Conservation (phyloP, 1,140 invertebrate genomes). For the Drosophila santomea region DNA sequence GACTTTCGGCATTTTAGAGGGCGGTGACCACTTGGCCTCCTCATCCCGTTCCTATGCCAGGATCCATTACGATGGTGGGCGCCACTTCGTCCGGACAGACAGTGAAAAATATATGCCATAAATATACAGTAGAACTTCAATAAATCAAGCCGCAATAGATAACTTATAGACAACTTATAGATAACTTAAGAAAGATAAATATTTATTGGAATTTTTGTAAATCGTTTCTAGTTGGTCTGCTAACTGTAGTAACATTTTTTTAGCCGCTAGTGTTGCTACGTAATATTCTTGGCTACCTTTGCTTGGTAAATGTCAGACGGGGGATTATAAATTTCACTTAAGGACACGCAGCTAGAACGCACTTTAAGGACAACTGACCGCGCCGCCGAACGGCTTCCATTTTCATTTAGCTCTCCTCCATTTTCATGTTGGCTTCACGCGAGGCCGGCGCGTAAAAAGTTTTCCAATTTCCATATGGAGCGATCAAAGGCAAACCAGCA, state of each 20-base stretch:
- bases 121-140: constrained; percentile 26
- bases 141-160: neutral
- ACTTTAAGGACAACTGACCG: constrained; percentile 62
- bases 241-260: neutral
- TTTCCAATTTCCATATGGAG: constrained; percentile 79
- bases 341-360: constrained; percentile 46
- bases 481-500: constrained; percentile 62
- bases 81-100: constrained; percentile 60
- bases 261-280: neutral
- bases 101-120: constrained; percentile 44
- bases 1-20: constrained; percentile 48
- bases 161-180: neutral
- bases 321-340: constrained; percentile 11
- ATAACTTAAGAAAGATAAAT: too few relatives aligned
- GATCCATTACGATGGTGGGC: constrained; percentile 71
- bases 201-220: neutral
- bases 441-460: constrained; percentile 68
- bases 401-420: constrained; percentile 7
- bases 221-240: neutral
- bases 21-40: constrained; percentile 35
- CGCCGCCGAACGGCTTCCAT: constrained; percentile 13
- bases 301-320: neutral
- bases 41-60: constrained; percentile 5
- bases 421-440: constrained; percentile 53
- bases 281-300: neutral